Conservation (phyloP, 1,140 invertebrate species). For the Drosophila ercepeae region DNA sequence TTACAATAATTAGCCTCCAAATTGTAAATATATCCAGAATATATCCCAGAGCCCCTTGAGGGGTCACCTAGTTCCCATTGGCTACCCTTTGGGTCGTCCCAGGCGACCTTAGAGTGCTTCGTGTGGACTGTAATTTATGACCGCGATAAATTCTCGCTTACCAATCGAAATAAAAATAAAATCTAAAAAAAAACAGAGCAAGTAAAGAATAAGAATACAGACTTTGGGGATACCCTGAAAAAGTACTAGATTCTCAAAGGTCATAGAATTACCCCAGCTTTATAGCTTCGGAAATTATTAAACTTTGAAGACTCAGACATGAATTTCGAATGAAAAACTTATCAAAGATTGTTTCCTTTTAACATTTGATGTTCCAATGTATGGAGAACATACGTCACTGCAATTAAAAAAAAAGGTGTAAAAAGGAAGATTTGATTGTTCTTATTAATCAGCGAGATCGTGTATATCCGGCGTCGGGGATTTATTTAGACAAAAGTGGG, state of each 20-base stretch:
- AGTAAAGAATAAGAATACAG: background rate
- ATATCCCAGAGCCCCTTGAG: background rate
- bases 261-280: too few species aligned
- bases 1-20: constrained; percentile 54
- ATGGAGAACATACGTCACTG: too few species aligned
- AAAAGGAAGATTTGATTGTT: background rate
- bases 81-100: constrained; percentile 28
- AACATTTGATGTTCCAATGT: too few species aligned
- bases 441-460: constrained; percentile 9
- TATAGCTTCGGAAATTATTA: too few species aligned
- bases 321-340: too few species aligned
- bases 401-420: background rate
- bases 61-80: background rate
- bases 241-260: too few species aligned
- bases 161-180: constrained; percentile 40
- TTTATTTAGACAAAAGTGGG: constrained; percentile 24
- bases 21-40: constrained; percentile 14
- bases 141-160: constrained; percentile 52
- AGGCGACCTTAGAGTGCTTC: constrained; percentile 45
- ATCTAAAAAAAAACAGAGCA: background rate
- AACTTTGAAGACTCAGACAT: too few species aligned
- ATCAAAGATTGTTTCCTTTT: too few species aligned
- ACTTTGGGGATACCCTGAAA: constrained; percentile 1
- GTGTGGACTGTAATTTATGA: constrained; percentile 50
- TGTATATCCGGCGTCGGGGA: constrained; percentile 10